phyloP scores from a whole-genome alignment of 2,113 vertebrate species.

The Chloebia gouldiae region DNA sequence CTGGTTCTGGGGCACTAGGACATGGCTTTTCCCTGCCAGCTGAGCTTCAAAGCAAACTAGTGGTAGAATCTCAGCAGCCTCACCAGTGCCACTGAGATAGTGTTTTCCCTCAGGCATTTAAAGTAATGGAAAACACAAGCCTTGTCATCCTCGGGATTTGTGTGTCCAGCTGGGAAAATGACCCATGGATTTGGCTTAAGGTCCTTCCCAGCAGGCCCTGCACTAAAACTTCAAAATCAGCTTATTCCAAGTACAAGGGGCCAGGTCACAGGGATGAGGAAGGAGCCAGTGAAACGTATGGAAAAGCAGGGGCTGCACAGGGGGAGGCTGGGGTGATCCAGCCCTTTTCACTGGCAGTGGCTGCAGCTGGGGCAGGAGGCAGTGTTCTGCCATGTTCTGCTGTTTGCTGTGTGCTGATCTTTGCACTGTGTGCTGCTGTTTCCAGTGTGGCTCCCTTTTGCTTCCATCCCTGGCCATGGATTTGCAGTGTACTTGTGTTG shows the following conservation, averaged over 20 bases:
- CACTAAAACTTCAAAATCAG: background rate
- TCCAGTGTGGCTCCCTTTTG: background rate
- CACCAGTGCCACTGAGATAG: background rate
- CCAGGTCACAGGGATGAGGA: background rate
- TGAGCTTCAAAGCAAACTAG: background rate
- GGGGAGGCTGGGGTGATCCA: background rate
- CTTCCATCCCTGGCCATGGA: accelerated
- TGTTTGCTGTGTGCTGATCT: background rate
- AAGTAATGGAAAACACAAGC: background rate
- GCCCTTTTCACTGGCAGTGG: background rate
- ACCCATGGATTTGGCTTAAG: background rate
- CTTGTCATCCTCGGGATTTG: background rate
- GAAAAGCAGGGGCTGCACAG: background rate
- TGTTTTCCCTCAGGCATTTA: background rate
- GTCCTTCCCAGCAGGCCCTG: background rate
- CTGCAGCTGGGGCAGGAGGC: background rate
- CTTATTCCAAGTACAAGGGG: background rate
- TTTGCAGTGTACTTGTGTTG: background rate
- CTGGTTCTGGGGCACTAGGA: background rate
- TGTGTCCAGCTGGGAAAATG: background rate
- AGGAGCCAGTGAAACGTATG: background rate
- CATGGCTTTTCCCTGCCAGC: background rate
- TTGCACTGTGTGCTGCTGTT: background rate
- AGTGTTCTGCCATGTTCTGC: background rate
- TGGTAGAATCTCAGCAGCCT: background rate